Evolutionary conservation across 2,797 vertebrate species (phyloP), one percentile per base, ranked within the genome.

Genomic region (Pampus argenteus): DNA sequence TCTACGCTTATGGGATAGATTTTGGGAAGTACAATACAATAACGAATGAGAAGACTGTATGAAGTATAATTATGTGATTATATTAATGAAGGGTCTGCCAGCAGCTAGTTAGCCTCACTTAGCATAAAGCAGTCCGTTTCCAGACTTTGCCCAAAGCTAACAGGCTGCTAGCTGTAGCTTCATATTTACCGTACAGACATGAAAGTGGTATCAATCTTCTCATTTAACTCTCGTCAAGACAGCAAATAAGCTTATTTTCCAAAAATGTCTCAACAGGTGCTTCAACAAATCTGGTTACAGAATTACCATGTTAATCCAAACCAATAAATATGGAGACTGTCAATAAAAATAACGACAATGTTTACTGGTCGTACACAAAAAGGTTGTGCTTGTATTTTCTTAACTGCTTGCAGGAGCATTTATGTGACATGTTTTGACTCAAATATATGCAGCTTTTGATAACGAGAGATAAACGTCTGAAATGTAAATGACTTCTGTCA

Each of bases 271-370:
- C 4, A 63, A 50, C 51, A 25, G 34, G 25, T 47, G 29, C n/a
- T 63, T 42, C 40, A 28, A 47, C 7, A 36, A 49, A 67, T 15
- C 29, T 58, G 48, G 14, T 28, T 31, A 55, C 11, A 73, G 54
- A 45, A 15, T 9, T 1, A 28, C 72, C 15, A 28, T 6, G 4
- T 50, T 8, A 22, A 71, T 57, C 13, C 15, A 74, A 71, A 78
- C 51, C 9, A 79, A 66, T 75, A 82, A 79, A 82, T 63, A 82
- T 25, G 10, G 15, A 74, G 71, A 76, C 66, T 77, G 65, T 81
- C 63, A 49, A 48, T 40, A 52, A 77, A 72, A 54, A n/a, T 13
- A 28, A 59, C 4, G 26, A 62, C 23, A 20, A 8, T 23, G 11
- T 22, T 68, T 23, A 31, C 8, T 47, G 22, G 42, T 56, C 44